These are phyloP conservation scores for Amorpha juglandis DNA, from an alignment of 2,888 invertebrate genomes.

Conservation along the genomic window DNA sequence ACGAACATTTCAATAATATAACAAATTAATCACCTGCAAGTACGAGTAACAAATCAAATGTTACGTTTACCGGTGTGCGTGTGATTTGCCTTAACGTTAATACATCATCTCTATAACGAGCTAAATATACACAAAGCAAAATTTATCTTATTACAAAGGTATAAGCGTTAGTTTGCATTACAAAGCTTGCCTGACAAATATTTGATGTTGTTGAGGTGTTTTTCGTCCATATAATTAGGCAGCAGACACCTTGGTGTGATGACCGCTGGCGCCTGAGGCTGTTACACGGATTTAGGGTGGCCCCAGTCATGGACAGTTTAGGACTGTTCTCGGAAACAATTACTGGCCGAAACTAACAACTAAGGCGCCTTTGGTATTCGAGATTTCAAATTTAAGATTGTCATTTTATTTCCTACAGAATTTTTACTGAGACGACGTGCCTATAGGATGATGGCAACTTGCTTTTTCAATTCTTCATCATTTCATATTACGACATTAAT, in stretches of 20 bases:
- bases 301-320: conserved; percentile 40
- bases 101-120: conserved; percentile 53
- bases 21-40: conserved; percentile 3
- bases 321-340: conserved; percentile 34
- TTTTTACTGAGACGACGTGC: too few relatives aligned
- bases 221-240: conserved; percentile 74
- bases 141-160: conserved; percentile 40
- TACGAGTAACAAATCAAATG: conserved; percentile 9
- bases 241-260: conserved; percentile 78
- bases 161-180: conserved; percentile 42
- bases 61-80: conserved; percentile 18
- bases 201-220: conserved; percentile 46
- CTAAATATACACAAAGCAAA: conserved; percentile 34
- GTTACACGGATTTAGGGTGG: conserved; percentile 49
- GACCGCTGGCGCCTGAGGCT: conserved; percentile 74
- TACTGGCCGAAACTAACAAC: not conserved
- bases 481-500: too few relatives aligned
- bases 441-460: too few relatives aligned
- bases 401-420: too few relatives aligned
- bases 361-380: not conserved
- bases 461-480: too few relatives aligned
- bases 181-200: conserved; percentile 45
- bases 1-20: too few relatives aligned
- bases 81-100: conserved; percentile 22
- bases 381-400: not conserved